Evolutionary conservation across 2,797 vertebrate species (phyloP), one percentile per base, ranked within the genome.

Genomic region (Paedocypris micromegethes): DNA sequence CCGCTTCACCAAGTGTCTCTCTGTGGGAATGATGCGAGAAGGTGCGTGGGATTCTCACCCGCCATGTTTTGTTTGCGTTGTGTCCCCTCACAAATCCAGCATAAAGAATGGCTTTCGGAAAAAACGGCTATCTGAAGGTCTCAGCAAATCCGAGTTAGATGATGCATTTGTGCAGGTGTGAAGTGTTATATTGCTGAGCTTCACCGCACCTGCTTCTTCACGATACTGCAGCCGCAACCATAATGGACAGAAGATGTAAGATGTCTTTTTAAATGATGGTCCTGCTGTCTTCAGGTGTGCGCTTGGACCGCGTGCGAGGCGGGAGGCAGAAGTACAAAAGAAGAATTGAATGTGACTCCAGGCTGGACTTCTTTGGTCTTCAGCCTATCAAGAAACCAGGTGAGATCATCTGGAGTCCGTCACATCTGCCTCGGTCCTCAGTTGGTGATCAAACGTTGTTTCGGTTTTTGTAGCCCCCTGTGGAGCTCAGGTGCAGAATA

Each of bases 241-340:
- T 23, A 38, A 58, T 23, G 23, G 23, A 64, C 51, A n/a, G 5
- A 9, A 9, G n/a, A 45, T 23, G 23, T 23, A 23, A 23, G 23
- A 23, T 23, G 23, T 23, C 23, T 23, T 23, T 23, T 23, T 23
- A 23, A 23, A 23, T 23, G 23, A 23, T 23, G 23, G 23, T 23
- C 23, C 23, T 23, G 23, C 23, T 61, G 77, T 86, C 73, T 81
- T 4, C 73, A 97, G 95, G 96, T 64, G 96, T 98, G 52, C 95
- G 95, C 74, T 86, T 98, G 79, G 96, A 98, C 88, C 91, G 96
- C 83, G 94, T 98, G 72, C 93, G 96, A 52, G 96, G 95, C 46
- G 96, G 96, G 72, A 89, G 95, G 58, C 96, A 98, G 89, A 98
- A 98, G 87, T 98, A 98, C 86, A 98, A 98, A 83, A 92, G 94